Base-by-base conservation (phyloP, 2,888 invertebrate species). In the Carabus problematicus region DNA sequence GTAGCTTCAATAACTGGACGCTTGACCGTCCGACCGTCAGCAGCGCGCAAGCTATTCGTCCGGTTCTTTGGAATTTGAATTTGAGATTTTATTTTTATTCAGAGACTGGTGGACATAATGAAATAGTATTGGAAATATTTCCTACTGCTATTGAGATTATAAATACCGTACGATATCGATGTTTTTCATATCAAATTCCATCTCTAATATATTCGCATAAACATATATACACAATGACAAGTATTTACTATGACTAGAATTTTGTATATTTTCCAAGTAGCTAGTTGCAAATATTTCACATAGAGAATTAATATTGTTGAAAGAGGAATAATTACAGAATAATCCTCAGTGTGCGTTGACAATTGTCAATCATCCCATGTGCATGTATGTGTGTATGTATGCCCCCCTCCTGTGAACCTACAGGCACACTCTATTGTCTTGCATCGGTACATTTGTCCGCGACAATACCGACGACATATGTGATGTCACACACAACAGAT, bases 1-100 rank as follows among this genome's bases (percentile, higher is more conserved):
- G 9, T 42, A n/a, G 14, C 79, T 79, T 78, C 77, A 78, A 79
- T 79, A 79, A 79, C 78, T 77, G 78, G 77, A 76, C 74, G 72
- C 68, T 74, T 73, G 74, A 73, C 74, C 71, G 72, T 73, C 74
- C 74, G 16, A 16, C 52, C 9, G 4, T 52, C 52, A 19, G 18
- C 12, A 9, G 18, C 18, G 11, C 47, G n/a, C 16, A 12, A 52
- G 9, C 41, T 42, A 14, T 39, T 59, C 59, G 41, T 8, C 52
- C 19, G 52, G 9, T 7, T 40, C 59, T 41, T 40, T 14, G 59
- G 59, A 59, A 59, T 59, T 59, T 59, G 41, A 59, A 59, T 42
- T 59, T 59, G 59, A 59, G 59, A 59, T 42, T 59, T 59, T 56
- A 56, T 56, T 59, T 59, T 12, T 42, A 42, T 42, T 9, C 40